Percentiles rank a stretch among this genome's conserved stretches.
Conservation (phyloP, 2,113 vertebrate species). For the Megaleporinus macrocephalus region DNA sequence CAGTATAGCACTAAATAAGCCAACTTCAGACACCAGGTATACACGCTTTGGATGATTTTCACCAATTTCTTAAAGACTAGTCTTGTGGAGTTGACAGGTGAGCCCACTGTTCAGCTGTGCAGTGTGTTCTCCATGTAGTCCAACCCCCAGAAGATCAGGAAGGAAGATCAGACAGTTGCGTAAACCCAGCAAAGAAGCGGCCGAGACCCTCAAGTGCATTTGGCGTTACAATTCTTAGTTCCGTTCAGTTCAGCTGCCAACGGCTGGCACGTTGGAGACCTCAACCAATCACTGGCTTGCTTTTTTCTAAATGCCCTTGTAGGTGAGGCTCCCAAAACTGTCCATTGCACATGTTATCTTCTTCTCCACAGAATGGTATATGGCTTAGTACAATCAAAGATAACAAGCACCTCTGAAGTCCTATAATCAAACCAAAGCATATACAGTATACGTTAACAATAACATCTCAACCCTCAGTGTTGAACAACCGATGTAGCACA, state of each 20-base stretch:
- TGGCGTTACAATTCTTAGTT: background rate
- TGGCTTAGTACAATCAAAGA: background rate
- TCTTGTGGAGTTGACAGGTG: no score
- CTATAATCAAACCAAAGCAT: background rate
- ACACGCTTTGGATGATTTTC: no score
- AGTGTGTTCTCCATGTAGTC: no score
- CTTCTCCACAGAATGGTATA: background rate
- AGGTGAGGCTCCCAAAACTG: background rate
- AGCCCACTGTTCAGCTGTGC: no score
- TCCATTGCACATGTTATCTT: background rate
- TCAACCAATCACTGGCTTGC: background rate
- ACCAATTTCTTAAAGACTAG: no score
- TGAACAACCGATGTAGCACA: background rate
- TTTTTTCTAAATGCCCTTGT: background rate
- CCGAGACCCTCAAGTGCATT: no score
- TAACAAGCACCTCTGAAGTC: background rate
- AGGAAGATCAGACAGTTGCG: background rate
- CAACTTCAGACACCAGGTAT: no score
- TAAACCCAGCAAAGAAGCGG: background rate
- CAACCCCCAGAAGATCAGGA: no score
- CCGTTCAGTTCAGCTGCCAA: background rate
- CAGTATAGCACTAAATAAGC: no score
- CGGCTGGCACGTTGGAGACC: no score
- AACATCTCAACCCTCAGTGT: background rate
- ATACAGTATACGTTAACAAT: background rate